A percentile compares a stretch with the other conserved stretches of the same genome.
Conservation (phyloP, 2,113 vertebrate genomes). For the Gallinago media region DNA sequence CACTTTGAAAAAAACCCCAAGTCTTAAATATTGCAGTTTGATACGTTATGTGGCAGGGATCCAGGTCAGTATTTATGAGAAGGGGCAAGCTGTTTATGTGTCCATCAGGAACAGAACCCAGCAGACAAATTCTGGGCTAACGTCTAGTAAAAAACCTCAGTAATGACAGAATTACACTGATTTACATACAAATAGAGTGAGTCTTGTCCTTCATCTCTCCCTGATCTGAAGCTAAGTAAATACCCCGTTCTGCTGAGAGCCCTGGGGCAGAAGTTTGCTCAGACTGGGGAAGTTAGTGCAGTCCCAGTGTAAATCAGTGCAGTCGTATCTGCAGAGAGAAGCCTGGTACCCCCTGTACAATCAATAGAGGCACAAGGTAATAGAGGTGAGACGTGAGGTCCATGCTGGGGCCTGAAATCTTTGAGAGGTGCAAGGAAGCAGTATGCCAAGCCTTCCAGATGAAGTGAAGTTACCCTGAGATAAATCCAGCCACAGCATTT, state of each 20-base stretch:
- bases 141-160: neutral
- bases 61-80: neutral
- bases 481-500: neutral
- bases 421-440: neutral
- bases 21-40: neutral
- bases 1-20: neutral
- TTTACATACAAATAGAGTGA: fast-evolving
- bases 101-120: neutral
- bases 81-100: neutral
- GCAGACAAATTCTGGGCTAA: neutral
- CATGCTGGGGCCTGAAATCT: neutral
- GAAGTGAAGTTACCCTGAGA: neutral
- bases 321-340: neutral
- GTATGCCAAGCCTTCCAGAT: neutral
- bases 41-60: neutral
- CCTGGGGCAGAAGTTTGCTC: neutral
- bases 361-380: neutral
- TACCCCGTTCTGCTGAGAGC: neutral
- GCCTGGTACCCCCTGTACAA: neutral
- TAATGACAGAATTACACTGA: neutral
- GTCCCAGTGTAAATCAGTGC: neutral
- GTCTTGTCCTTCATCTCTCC: neutral
- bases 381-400: neutral
- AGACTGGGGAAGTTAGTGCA: neutral
- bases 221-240: neutral